phyloP scores from a whole-genome alignment of 53 echinoderm and acorn worm genomes.

The Glandiceps talaboti region DNA sequence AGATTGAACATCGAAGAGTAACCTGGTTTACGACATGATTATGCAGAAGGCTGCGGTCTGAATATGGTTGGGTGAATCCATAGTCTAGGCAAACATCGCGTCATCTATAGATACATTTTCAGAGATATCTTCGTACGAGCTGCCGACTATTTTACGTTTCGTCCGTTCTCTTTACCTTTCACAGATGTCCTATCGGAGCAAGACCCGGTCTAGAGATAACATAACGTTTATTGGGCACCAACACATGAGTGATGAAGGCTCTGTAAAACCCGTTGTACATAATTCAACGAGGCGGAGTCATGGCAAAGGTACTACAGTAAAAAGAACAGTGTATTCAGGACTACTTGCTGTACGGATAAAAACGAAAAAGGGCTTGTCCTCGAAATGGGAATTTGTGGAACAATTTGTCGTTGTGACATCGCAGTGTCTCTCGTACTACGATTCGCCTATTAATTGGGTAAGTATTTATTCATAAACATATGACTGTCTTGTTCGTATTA shows the following conservation, averaged over 20 bases:
- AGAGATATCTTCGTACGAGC: no score
- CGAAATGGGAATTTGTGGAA: neutral
- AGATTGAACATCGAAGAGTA: no score
- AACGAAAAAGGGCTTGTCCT: neutral
- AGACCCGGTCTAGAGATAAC: neutral
- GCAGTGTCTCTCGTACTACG: neutral
- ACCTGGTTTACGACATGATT: no score
- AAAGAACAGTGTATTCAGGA: neutral
- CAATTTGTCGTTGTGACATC: neutral
- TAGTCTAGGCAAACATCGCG: neutral
- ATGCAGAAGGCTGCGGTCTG: neutral
- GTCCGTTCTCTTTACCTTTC: no score
- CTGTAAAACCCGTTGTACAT: neutral
- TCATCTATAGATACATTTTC: no score
- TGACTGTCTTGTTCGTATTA: no score
- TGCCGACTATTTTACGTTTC: no score
- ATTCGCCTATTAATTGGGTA: neutral
- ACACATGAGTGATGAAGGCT: neutral
- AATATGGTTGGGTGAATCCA: neutral
- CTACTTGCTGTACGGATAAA: neutral
- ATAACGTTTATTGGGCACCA: neutral
- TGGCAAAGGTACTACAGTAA: neutral
- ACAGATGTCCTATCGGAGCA: neutral
- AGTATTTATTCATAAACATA: no score
- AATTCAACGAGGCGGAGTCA: neutral